These are phyloP conservation scores for Leucozona laternaria DNA, from an alignment of 2,888 invertebrate genomes.

Conservation along the genomic window DNA sequence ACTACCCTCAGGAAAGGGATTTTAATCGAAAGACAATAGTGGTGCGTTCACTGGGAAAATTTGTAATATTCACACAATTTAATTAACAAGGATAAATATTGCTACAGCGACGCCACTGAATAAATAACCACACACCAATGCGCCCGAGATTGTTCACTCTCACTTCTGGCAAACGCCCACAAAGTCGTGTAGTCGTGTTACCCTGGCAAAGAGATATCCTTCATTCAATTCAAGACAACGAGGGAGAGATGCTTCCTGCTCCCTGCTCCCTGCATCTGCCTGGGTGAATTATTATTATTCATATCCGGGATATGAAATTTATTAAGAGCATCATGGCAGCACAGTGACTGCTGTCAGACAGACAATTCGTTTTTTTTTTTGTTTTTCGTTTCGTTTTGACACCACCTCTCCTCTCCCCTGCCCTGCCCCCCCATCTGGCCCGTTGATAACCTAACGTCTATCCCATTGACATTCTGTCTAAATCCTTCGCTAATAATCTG, in stretches of 20 bases:
- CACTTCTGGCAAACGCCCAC: conserved; percentile 21
- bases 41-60: conserved; percentile 82
- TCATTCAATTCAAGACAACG: not conserved
- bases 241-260: not conserved
- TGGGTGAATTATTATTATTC: conserved; percentile 70
- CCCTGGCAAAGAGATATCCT: not conserved
- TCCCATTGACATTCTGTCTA: conserved; percentile 70
- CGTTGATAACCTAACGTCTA: conserved; percentile 30
- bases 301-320: conserved; percentile 68
- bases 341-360: conserved; percentile 60
- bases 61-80: conserved; percentile 83
- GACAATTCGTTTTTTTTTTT: conserved; percentile 61
- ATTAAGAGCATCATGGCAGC: conserved; percentile 60
- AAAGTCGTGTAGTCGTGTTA: conserved; percentile 6
- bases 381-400: conserved; percentile 47
- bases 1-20: conserved; percentile 33
- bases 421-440: not conserved
- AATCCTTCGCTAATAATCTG: conserved; percentile 74
- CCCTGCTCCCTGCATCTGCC: not conserved
- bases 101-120: conserved; percentile 78
- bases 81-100: conserved; percentile 83
- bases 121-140: conserved; percentile 70
- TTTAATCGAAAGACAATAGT: conserved; percentile 82
- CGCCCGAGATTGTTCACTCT: conserved; percentile 63
- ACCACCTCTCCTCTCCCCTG: not conserved